Percentiles rank a stretch among this genome's conserved stretches.
Conservation (phyloP, 2,113 vertebrate genomes). For the Megaptera novaeangliae region DNA sequence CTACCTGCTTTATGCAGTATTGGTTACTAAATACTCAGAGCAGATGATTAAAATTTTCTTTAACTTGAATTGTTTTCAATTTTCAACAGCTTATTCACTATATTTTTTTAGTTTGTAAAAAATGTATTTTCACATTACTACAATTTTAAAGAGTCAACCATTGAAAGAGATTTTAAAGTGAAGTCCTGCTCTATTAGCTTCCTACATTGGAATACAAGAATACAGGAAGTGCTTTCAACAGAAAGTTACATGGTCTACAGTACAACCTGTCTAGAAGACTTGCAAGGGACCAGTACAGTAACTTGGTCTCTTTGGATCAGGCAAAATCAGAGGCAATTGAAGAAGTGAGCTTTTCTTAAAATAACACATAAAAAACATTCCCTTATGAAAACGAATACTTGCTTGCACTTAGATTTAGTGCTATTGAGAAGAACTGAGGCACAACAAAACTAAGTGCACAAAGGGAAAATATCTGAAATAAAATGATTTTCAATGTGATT, state of each 20-base stretch:
- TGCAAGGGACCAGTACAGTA: conserved; percentile 75
- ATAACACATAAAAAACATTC: conserved; percentile 70
- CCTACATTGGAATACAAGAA: conserved; percentile 79
- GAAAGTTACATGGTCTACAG: conserved; percentile 82
- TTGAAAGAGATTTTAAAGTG: conserved; percentile 70
- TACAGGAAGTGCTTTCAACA: conserved; percentile 82
- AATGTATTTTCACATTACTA: neutral
- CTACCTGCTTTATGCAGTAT: conserved; percentile 9
- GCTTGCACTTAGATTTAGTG: conserved; percentile 62
- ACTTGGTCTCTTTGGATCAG: conserved; percentile 80
- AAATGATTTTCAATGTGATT: neutral
- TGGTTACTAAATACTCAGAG: conserved; percentile 11
- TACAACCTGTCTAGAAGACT: conserved; percentile 80
- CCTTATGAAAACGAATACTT: conserved; percentile 64
- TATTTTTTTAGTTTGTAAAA: conserved; percentile 42
- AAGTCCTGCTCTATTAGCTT: conserved; percentile 72
- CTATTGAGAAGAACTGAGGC: conserved; percentile 24
- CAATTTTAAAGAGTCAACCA: conserved; percentile 67
- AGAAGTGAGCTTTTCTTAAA: conserved; percentile 62
- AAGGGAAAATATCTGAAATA: neutral
- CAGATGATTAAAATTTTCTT: conserved; percentile 1
- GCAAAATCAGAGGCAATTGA: conserved; percentile 75
- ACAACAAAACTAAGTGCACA: neutral
- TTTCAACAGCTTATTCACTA: conserved; percentile 41
- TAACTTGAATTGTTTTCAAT: conserved; percentile 13